Percentiles rank a stretch among this genome's conserved stretches.
phyloP scores from a whole-genome alignment of 2,113 vertebrate species.

The Hippocampus guttulatus region DNA sequence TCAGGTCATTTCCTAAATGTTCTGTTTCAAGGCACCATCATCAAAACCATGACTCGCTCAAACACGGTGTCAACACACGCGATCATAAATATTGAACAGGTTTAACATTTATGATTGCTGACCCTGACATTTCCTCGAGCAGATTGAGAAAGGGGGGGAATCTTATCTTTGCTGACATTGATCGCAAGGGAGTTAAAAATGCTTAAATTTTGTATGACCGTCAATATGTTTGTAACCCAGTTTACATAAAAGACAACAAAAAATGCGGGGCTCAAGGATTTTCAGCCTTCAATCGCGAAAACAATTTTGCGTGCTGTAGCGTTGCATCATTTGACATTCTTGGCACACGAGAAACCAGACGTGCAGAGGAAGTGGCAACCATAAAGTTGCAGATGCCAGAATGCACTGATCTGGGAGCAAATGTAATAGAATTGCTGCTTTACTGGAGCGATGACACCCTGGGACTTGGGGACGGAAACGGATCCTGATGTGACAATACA shows the following conservation, averaged over 20 bases:
- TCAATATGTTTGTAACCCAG: not conserved
- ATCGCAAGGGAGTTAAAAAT: not conserved
- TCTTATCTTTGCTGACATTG: not conserved
- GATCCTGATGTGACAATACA: conserved; percentile 1
- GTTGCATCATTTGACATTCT: conserved; percentile 2
- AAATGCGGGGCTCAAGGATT: not conserved
- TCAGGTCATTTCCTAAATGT: too few relatives aligned
- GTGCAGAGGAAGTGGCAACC: not conserved
- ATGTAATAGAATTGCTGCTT: conserved; percentile 10
- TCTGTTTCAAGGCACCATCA: too few relatives aligned
- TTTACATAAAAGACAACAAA: not conserved
- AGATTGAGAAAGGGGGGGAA: too few relatives aligned
- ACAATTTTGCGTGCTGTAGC: not conserved
- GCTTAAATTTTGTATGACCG: not conserved
- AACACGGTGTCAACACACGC: too few relatives aligned
- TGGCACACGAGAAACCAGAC: not conserved
- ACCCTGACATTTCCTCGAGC: too few relatives aligned
- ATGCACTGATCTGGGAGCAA: conserved; percentile 1
- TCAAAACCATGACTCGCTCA: too few relatives aligned
- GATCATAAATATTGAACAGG: too few relatives aligned
- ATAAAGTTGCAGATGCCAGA: conserved; percentile 3
- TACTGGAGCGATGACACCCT: conserved; percentile 2
- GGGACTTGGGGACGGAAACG: not conserved
- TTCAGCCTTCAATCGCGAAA: conserved; percentile 2
- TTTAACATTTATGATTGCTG: too few relatives aligned